Evolutionary conservation across 2,888 invertebrate genomes (phyloP).

Genomic region (Mantis religiosa): DNA sequence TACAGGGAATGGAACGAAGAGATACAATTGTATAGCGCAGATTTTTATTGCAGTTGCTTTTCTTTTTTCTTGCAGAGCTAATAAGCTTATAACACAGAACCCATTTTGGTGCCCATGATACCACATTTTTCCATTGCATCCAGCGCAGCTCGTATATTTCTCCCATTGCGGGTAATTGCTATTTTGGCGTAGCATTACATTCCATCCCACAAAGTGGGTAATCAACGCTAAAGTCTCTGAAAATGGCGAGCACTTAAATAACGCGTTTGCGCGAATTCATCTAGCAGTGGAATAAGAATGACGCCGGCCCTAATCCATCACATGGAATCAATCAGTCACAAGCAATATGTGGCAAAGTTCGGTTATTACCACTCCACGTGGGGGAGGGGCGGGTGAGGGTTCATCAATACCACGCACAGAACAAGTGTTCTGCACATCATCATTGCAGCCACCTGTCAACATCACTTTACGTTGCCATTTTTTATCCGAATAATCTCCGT

Average conservation of each 20-base stretch:
- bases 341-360: neutral
- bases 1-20: too few species aligned
- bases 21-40: too few species aligned
- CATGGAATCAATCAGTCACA: constrained; percentile 4
- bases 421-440: neutral
- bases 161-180: neutral
- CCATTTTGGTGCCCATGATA: neutral
- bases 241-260: neutral
- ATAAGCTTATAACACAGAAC: neutral
- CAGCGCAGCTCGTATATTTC: neutral
- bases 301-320: neutral
- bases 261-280: neutral
- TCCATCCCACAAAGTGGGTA: neutral
- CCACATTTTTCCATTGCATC: neutral
- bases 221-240: neutral
- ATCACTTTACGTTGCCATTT: neutral
- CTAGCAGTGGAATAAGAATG: neutral
- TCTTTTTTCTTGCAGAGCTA: neutral
- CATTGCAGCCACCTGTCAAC: constrained; percentile 10
- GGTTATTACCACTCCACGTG: neutral
- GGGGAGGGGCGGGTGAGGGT: neutral
- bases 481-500: neutral
- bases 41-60: neutral
- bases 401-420: neutral
- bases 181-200: neutral